Base-by-base conservation (phyloP, 92 coral and sea anemone genomes). In the Siderastrea radians region DNA sequence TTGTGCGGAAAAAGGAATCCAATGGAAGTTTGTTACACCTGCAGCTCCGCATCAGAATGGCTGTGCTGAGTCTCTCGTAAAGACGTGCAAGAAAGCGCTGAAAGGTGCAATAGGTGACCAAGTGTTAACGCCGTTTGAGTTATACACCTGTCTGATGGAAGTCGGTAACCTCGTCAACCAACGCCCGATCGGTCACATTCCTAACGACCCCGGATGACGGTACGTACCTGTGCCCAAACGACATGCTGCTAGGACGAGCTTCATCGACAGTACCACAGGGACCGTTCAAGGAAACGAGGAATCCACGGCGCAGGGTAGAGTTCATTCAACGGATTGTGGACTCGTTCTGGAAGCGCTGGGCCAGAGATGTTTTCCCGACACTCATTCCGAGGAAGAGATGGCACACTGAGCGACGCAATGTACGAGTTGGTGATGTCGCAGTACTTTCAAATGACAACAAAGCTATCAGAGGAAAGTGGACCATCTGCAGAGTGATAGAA, bases 321-420 rank as follows among this genome's bases (percentile, higher is more conserved):
- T 84, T 90, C 65, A 88, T 90, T 12, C 93, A 90, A 59, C 77
- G 59, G 53, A 85, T 90, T 57, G 93, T 85, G 57, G 87, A 90
- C 54, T 90, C 93, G 46, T 90, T 90, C 61, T 90, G 90, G 90
- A 85, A 80, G 77, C 72, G 93, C 62, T 90, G 90, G 90, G 46
- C 80, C 64, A 46, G 81, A 72, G 89, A 77, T 60, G 90, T 90
- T 9, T 78, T 84, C 75, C 89, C 86, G 63, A 13, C 80, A 59
- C 74, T 74, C 15, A 88, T 89, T 14, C 87, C 81, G 54, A 49
- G 81, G 15, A 88, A 81, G 87, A 72, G 81, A 54, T 81, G 87
- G 87, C 79, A 63, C 68, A 53, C 79, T 7, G n/a, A n/a, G n/a
- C n/a, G n/a, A n/a, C n/a, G n/a, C n/a, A n/a, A n/a, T n/a, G n/a